Percentiles rank a stretch among this genome's conserved stretches.
Conservation (phyloP, 2,113 vertebrate species). For the Zosterops lateralis region DNA sequence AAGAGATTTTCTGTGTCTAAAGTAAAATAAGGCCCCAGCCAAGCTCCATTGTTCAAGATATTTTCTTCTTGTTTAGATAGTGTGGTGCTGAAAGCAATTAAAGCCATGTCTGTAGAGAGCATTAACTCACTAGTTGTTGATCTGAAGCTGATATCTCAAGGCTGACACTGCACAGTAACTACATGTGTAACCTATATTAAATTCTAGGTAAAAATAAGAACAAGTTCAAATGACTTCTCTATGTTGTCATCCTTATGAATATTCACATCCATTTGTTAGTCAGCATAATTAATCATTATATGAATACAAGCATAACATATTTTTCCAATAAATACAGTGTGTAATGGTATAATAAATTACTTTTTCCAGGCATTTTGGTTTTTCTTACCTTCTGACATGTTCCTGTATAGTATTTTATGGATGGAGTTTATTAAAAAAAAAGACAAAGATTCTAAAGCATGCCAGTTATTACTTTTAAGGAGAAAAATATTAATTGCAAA, state of each 20-base stretch:
- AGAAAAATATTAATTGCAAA: background rate
- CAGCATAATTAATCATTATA: background rate
- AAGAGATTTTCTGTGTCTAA: background rate
- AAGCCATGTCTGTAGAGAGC: background rate
- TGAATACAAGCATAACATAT: background rate
- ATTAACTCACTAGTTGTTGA: background rate
- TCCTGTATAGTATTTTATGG: background rate
- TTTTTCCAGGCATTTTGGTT: background rate
- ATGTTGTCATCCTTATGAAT: background rate
- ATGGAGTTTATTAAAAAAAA: background rate
- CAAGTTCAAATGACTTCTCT: background rate
- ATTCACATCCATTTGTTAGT: background rate
- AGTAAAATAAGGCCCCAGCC: background rate
- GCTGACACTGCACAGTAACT: background rate
- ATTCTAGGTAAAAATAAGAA: background rate
- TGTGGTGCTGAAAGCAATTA: background rate
- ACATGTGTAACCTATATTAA: background rate
- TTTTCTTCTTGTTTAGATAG: background rate
- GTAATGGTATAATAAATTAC: background rate
- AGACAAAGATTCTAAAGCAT: background rate
- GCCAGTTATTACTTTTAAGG: background rate
- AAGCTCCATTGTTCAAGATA: background rate
- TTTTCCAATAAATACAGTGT: background rate
- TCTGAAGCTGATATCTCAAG: background rate
- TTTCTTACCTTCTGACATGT: background rate